Base-by-base conservation (phyloP, 1,140 invertebrate species). In the Camponotus floridanus region DNA sequence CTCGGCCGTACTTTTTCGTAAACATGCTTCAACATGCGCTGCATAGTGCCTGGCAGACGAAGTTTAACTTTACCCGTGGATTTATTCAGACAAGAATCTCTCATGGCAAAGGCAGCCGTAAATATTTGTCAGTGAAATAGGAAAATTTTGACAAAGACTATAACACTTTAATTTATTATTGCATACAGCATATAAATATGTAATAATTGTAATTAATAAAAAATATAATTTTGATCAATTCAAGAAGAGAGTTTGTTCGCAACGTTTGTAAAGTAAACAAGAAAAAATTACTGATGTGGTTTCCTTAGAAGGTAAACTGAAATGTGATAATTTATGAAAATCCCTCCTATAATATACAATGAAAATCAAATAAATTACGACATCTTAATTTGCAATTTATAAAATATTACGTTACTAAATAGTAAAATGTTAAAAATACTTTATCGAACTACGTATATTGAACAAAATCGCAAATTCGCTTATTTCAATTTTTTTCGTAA, bases 1-100 rank as follows among this genome's bases (percentile, higher is more conserved):
- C 68, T 74, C 15, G 68, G 79, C 42, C 26, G 68, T 83, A 83
- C 79, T 83, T 74, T 83, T 83, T 83, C 79, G 79, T 83, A 83
- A 83, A 83, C 79, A 83, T 74, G 68, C 79, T 48, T 57, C 79
- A 83, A 26, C 79, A 83, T 42, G 79, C 79, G 55, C 51, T 74
- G 57, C 31, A 73, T 74, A 74, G 79, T 48, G 31, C 4, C 55
- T 83, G 55, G 55, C 26, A 61, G 51, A 68, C 79, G 36, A 83
- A 83, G 39, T 83, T 83, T 73, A 83, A 83, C 79, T 83, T 74
- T 59, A 48, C 71, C 13, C 68, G 68, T 62, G 31, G 39, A 83
- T 83, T 83, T 83, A 83, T 83, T 83, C 79, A 83, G 55, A 83
- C 68, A 83, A 74, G 55, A 83, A 83, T 83, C 55, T 83, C 55